These are phyloP conservation scores for Urocyon cinereoargenteus DNA, from an alignment of 2,797 vertebrate species.

Conservation along the genomic window DNA sequence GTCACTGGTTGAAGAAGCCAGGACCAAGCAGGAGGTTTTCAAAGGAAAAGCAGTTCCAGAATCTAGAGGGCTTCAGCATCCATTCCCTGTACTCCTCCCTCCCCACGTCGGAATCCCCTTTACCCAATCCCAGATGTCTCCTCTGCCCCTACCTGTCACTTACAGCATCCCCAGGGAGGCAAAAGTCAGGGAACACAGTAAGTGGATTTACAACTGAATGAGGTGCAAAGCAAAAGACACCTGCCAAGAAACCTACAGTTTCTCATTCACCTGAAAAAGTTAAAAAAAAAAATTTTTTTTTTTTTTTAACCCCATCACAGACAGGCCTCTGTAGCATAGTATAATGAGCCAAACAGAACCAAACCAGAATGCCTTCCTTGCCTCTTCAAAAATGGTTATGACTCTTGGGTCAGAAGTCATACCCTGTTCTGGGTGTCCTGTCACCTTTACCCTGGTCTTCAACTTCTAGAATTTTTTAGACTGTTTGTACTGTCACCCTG, in stretches of 20 bases:
- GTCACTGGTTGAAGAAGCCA: background rate
- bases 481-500: background rate
- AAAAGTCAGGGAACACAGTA: background rate
- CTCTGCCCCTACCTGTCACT: background rate
- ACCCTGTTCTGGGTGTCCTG: background rate
- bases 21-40: background rate
- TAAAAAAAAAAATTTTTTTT: background rate
- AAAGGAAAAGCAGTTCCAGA: background rate
- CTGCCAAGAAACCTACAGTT: background rate
- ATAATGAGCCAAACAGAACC: background rate
- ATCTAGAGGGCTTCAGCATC: background rate
- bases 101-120: background rate
- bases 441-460: background rate
- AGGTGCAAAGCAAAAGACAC: background rate
- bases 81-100: too few species aligned
- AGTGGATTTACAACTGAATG: background rate
- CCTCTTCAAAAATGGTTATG: background rate
- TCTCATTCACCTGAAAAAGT: conserved; percentile 26
- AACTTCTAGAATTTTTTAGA: background rate
- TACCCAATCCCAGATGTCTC: too few species aligned
- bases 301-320: background rate
- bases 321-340: background rate
- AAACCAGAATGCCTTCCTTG: background rate
- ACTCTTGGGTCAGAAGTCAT: background rate
- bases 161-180: background rate